Conservation (phyloP, 2,888 invertebrate genomes). For the Tenthredo mesomela region DNA sequence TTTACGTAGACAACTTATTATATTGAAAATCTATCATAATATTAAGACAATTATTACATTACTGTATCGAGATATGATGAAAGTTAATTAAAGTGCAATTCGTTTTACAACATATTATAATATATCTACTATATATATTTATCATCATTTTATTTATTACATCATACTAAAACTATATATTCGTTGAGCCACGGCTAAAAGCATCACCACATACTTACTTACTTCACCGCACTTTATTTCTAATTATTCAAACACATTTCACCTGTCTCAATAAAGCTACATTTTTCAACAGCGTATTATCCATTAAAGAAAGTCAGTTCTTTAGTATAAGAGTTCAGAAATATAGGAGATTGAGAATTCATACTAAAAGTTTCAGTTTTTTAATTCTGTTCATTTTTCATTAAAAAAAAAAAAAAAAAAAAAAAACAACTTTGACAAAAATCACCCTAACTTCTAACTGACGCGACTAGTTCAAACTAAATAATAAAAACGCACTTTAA, state of each 20-base stretch:
- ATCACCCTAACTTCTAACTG: not conserved
- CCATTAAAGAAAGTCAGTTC: not conserved
- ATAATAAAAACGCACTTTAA: slow-evolving; percentile 52
- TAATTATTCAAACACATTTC: not conserved
- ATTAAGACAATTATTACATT: slow-evolving; percentile 32
- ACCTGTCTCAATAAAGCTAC: not conserved
- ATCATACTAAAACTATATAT: not conserved
- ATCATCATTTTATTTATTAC: slow-evolving; percentile 23
- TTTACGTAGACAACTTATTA: slow-evolving; percentile 45
- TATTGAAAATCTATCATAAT: slow-evolving; percentile 36
- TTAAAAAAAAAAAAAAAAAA: too few relatives aligned
- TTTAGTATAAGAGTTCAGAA: not conserved
- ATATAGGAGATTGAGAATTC: not conserved
- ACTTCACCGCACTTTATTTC: slow-evolving; percentile 7
- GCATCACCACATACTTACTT: slow-evolving; percentile 27
- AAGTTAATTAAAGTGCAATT: slow-evolving; percentile 63
- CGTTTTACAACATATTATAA: slow-evolving; percentile 58
- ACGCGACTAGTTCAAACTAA: not conserved
- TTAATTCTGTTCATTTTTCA: not conserved
- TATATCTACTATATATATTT: slow-evolving; percentile 19
- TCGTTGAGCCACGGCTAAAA: slow-evolving; percentile 59
- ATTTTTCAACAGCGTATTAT: not conserved
- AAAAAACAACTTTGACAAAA: not conserved
- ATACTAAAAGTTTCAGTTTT: not conserved
- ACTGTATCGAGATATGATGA: slow-evolving; percentile 58